These are phyloP conservation scores for Andrena fulva DNA, from an alignment of 2,888 invertebrate species.

Conservation along the genomic window DNA sequence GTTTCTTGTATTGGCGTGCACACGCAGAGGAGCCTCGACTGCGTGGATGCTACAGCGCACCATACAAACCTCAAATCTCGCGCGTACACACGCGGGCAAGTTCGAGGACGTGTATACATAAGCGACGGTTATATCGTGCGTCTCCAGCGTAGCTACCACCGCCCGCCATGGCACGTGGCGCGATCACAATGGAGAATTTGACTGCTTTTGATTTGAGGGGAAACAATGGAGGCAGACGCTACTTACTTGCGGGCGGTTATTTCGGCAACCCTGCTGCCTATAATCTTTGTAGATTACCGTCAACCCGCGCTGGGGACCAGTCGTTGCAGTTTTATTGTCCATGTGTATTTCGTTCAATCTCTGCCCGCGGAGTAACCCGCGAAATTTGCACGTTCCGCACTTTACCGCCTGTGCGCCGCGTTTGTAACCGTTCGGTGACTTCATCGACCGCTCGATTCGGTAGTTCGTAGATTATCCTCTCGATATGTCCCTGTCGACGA, in stretches of 20 bases:
- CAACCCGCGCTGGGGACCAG: slow-evolving; percentile 29
- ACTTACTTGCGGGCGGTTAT: slow-evolving; percentile 71
- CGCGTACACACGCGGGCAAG: slow-evolving; percentile 30
- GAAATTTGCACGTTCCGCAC: slow-evolving; percentile 21
- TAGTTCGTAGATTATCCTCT: background rate
- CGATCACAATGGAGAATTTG: slow-evolving; percentile 78
- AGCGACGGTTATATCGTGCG: slow-evolving; percentile 55
- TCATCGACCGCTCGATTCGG: slow-evolving; percentile 1
- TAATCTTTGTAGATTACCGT: slow-evolving; percentile 67
- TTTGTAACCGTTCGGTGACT: background rate
- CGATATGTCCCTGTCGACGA: background rate
- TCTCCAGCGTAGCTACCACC: slow-evolving; percentile 55
- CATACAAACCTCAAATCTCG: slow-evolving; percentile 41
- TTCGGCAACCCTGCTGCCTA: slow-evolving; percentile 65
- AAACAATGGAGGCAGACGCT: slow-evolving; percentile 79
- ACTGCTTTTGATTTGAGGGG: slow-evolving; percentile 80
- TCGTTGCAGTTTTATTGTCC: slow-evolving; percentile 57
- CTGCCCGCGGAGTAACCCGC: background rate
- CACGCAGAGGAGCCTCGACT: slow-evolving; percentile 34
- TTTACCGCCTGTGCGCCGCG: background rate
- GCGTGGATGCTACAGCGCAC: slow-evolving; percentile 31
- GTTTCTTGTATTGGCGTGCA: slow-evolving; percentile 58
- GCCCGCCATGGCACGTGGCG: slow-evolving; percentile 57
- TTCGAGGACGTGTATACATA: slow-evolving; percentile 45
- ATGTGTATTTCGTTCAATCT: slow-evolving; percentile 24